Evolutionary conservation across 1,140 invertebrate species (phyloP).

Genomic region (Drosophila seguyi): DNA sequence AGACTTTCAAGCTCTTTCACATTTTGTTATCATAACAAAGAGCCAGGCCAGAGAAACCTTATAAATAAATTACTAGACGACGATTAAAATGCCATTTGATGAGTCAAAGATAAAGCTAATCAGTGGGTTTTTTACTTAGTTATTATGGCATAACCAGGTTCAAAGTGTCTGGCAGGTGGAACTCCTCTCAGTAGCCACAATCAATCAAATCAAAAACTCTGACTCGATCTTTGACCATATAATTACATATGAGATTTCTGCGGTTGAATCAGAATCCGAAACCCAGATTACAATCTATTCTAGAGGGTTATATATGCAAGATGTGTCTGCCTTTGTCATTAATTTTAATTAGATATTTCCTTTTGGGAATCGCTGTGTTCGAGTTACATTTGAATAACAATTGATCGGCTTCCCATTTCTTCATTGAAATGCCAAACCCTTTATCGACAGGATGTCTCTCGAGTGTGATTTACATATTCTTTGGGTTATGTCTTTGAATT

Average conservation of each 20-base stretch:
- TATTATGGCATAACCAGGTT: constrained; percentile 34
- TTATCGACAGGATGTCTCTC: constrained; percentile 68
- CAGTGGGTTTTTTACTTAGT: constrained; percentile 9
- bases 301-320: constrained; percentile 23
- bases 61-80: constrained; percentile 52
- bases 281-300: constrained; percentile 14
- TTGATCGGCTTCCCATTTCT: constrained; percentile 45
- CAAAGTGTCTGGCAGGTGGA: constrained; percentile 17
- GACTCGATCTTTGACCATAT: constrained; percentile 45
- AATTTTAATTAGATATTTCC: constrained; percentile 65
- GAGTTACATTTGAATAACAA: constrained; percentile 73
- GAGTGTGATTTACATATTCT: constrained; percentile 65
- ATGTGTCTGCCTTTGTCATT: constrained; percentile 57
- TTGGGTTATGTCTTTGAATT: constrained; percentile 22
- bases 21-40: constrained; percentile 33
- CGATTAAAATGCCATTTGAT: constrained; percentile 71
- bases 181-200: constrained; percentile 35
- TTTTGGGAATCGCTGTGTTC: constrained; percentile 20
- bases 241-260: constrained; percentile 75
- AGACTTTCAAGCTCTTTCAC: constrained; percentile 31
- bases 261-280: constrained; percentile 69
- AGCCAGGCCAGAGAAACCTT: constrained; percentile 24
- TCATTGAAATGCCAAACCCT: constrained; percentile 72
- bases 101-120: constrained; percentile 22
- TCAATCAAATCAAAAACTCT: constrained; percentile 38